Evolutionary conservation across 2,888 invertebrate species (phyloP), one percentile per base, ranked within the genome.

Genomic region (Hypselothyrea guttata): DNA sequence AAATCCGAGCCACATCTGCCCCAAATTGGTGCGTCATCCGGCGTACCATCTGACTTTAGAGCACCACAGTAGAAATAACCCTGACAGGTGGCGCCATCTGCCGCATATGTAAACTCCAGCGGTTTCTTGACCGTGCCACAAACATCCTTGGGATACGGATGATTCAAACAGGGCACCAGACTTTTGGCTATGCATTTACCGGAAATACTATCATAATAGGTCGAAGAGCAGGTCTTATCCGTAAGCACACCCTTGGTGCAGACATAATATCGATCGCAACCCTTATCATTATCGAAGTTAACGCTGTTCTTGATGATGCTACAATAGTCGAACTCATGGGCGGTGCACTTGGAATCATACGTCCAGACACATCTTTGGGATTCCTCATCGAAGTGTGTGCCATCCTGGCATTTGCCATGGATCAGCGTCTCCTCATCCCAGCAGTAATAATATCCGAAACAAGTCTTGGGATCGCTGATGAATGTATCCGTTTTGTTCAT

Each of bases 51-150:
- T 0, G 2, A 4, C 3, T 47, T 54, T 2, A 30, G 22, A 3
- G 3, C 9, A 12, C 48, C 59, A 27, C 88, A 88, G 27, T 41
- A 86, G 55, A 87, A 88, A 16, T 72, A 81, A 0, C 88, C 88
- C 0, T 83, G 74, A 30, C 88, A 88, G 8, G 78, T 77, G 22
- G 67, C 78, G 0, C 16, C 53, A 44, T 75, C 76, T 0, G 51
- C 0, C 1, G 86, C 84, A n/a, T 48, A 59, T 7, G 9, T 58
- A 31, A 84, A 69, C 4, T 38, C 61, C 2, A 31, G 35, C 3
- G 78, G 75, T 0, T 5, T 55, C 38, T 58, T 71, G 0, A 0
- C 46, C 0, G 69, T 84, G 35, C 86, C 86, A 7, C 86, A 87
- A 0, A 76, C 68, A 38, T 71, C 38, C 0, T 7, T 18, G 9